These are phyloP conservation scores for Operophtera brumata DNA, from an alignment of 2,888 invertebrate genomes.

Conservation along the genomic window DNA sequence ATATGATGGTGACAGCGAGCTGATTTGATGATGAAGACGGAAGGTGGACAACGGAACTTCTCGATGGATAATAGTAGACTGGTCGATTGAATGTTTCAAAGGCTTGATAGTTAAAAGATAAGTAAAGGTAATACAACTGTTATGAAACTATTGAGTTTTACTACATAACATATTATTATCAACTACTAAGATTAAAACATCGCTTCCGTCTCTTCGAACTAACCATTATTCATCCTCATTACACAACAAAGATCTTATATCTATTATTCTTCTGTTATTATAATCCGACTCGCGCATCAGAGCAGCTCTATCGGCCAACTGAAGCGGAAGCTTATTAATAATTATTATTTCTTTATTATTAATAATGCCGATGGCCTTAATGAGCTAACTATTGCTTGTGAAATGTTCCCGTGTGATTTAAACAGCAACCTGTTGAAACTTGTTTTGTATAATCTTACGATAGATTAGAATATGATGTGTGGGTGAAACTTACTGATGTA, in stretches of 20 bases:
- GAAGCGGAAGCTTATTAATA: slow-evolving; percentile 7
- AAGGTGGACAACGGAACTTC: too few species aligned
- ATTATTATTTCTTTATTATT: slow-evolving; percentile 30
- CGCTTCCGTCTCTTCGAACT: too few species aligned
- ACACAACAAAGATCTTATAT: slow-evolving; percentile 19
- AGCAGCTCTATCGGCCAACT: slow-evolving; percentile 23
- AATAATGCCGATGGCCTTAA: slow-evolving; percentile 45
- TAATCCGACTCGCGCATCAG: slow-evolving; percentile 20
- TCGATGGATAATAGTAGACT: too few species aligned
- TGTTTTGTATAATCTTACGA: slow-evolving; percentile 1
- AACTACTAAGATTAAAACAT: too few species aligned
- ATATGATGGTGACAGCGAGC: too few species aligned
- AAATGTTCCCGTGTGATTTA: slow-evolving; percentile 26
- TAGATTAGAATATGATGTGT: background rate
- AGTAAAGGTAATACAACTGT: too few species aligned
- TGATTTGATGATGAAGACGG: too few species aligned
- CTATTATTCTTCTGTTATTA: background rate
- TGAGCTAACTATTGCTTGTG: slow-evolving; percentile 44
- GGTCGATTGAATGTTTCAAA: too few species aligned
- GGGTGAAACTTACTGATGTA: too few species aligned
- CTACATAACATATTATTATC: too few species aligned
- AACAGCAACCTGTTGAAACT: slow-evolving; percentile 16
- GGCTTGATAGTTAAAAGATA: too few species aligned
- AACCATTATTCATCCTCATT: slow-evolving; percentile 7
- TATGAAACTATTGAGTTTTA: too few species aligned